Evolutionary conservation across 2,113 vertebrate genomes (phyloP), one percentile per base, ranked within the genome.

Genomic region (Egretta garzetta): DNA sequence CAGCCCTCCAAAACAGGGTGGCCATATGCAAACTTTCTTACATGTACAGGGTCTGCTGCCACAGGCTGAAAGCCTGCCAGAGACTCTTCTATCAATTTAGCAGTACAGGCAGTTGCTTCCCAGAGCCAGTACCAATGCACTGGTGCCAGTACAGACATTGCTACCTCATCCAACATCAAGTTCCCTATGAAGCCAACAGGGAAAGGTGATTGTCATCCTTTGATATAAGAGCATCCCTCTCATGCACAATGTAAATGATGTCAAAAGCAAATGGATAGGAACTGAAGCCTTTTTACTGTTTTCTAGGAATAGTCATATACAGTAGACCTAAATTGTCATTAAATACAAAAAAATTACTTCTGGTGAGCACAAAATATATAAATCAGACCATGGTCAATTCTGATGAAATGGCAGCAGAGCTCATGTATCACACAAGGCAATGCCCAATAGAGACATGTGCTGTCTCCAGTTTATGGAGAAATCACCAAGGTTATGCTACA

Each of bases 41-140:
- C 8, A 1, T 1, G 0, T 22, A 5, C 0, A 0, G 17, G 28
- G 7, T 80, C 26, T 91, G 45, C 67, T 80, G 56, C 23, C 47
- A 17, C 28, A 43, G 33, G 45, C 64, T 72, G 28, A 50, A 49
- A 52, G 22, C 50, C 32, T 84, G n/a, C 32, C 74, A 62, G 60
- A 50, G n/a, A 22, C 16, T 12, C 9, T 67, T 58, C 56, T 9
- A 1, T 35, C 21, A 43, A 5, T 30, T 39, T 32, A 81, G 12
- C 22, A 35, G 19, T 5, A 22, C 14, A 47, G 37, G 4, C 43
- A 80, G 63, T 22, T 32, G 7, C 28, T 79, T 63, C 41, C 52
- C 71, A 27, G 33, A 47, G 50, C 37, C 49, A 50, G 45, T 23
- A 60, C 18, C 35, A 1, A 3, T 4, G 12, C 58, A 23, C 24